Evolutionary conservation across 2,113 vertebrate species (phyloP), one percentile per base, ranked within the genome.

Genomic region (Dicaeum eximium): DNA sequence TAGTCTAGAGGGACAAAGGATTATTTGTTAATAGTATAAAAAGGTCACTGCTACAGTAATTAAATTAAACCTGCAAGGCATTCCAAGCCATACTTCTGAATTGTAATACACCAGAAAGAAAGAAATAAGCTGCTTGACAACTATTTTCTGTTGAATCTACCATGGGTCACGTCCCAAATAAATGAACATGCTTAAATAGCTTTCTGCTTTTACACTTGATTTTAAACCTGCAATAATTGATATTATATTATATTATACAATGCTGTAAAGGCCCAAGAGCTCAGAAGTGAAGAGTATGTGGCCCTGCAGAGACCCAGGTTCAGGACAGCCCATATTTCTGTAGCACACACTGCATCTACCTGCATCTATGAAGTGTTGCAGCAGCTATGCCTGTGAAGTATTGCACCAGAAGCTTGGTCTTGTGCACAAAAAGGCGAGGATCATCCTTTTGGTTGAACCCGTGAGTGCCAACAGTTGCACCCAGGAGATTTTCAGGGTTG

Each of bases 1-100:
- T 75, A 88, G 67, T 95, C 94, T 78, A 82, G 61, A 80, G 82
- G 73, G 84, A 94, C 48, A 95, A 89, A 93, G 83, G 83, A 96
- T 97, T 96, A 95, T 95, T 97, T 92, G 77, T 95, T 97, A 97
- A 94, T 96, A 83, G 84, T 79, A 92, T 92, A 79, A 97, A 96
- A 97, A 97, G 87, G 77, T 96, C 93, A 92, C 24, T 57, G 73
- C 69, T 91, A 50, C 51, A 54, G 86, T 98, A 97, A 97, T 96
- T 97, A 96, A 98, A 95, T 97, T 94, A 96, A 97, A 96, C 38
- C 90, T 95, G 58, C 44, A 88, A 95, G 84, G 88, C 80, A 92
- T 95, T 97, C 48, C 75, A 75, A 90, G 64, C 30, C 30, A 35
- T 71, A 73, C 20, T 40, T 90, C 45, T 3, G 9, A 95, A 82